A percentile compares a stretch with the other conserved stretches of the same genome.
phyloP scores from a whole-genome alignment of 2,888 invertebrate species.

The Arge pagana region DNA sequence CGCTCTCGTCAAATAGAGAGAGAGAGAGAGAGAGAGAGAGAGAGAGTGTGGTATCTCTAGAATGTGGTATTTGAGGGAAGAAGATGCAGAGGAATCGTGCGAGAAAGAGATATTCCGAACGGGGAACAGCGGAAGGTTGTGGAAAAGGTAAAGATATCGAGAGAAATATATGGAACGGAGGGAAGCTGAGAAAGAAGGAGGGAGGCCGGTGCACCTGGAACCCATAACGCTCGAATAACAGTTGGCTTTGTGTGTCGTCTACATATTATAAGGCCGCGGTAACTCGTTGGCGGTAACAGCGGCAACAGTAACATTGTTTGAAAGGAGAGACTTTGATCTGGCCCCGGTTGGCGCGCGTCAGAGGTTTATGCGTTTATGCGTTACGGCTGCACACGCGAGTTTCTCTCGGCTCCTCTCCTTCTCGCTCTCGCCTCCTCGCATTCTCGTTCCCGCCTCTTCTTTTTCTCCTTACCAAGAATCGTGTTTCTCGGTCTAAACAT shows the following conservation, averaged over 20 bases:
- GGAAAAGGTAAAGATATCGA: background rate
- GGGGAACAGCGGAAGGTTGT: background rate
- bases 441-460: no score
- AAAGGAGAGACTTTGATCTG: slow-evolving; percentile 57
- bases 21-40: no score
- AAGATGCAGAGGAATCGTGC: no score
- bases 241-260: slow-evolving; percentile 38
- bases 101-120: no score
- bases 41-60: no score
- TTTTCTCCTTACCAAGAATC: slow-evolving; percentile 20
- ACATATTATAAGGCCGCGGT: background rate
- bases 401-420: no score
- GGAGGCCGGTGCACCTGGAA: slow-evolving; percentile 40
- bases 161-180: slow-evolving; percentile 6
- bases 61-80: no score
- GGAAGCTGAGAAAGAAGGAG: slow-evolving; percentile 8
- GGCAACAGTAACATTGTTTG: slow-evolving; percentile 54
- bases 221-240: slow-evolving; percentile 44
- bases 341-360: slow-evolving; percentile 50
- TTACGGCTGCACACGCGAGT: slow-evolving; percentile 16
- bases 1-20: no score
- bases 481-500: slow-evolving; percentile 9
- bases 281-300: slow-evolving; percentile 13
- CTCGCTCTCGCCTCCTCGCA: no score
- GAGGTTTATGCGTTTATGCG: slow-evolving; percentile 44